Percentiles rank a stretch among this genome's conserved stretches.
phyloP scores from a whole-genome alignment of 53 echinoderm and acorn worm genomes.

The Astropecten irregularis region DNA sequence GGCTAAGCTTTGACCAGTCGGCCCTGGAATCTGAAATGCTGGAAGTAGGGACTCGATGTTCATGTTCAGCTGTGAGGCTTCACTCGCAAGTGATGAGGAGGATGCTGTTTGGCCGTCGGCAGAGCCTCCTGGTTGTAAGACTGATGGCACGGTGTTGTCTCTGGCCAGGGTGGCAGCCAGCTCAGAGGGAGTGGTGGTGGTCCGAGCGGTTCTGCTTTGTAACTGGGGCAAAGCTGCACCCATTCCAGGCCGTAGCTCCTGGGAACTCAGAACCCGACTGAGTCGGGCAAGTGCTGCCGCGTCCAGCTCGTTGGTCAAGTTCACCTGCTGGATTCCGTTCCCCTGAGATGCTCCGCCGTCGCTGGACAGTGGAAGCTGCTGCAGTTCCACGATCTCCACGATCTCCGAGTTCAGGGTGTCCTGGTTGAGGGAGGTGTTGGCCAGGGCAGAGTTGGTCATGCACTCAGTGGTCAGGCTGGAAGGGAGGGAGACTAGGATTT shows the following conservation, averaged over 20 bases:
- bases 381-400: constrained; percentile 54
- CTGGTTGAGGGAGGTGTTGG: constrained; percentile 18
- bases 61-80: constrained; percentile 33
- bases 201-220: constrained; percentile 2
- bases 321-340: constrained; percentile 49
- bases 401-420: constrained; percentile 47
- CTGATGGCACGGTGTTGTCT: neutral
- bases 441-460: constrained; percentile 28
- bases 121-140: constrained; percentile 7
- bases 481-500: constrained; percentile 67
- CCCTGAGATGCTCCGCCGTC: constrained; percentile 14
- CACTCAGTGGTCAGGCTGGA: constrained; percentile 53
- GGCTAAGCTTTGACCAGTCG: constrained; percentile 12
- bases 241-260: constrained; percentile 35
- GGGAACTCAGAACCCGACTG: constrained; percentile 27
- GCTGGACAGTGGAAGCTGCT: constrained; percentile 30
- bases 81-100: constrained; percentile 13
- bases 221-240: constrained; percentile 24
- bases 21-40: constrained; percentile 11
- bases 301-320: constrained; percentile 38
- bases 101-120: constrained; percentile 12
- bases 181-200: constrained; percentile 16
- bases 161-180: constrained; percentile 27
- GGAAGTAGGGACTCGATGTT: constrained; percentile 43
- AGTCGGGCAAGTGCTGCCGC: constrained; percentile 30